phyloP scores from a whole-genome alignment of 2,113 vertebrate genomes.

The Pseudorasbora parva region DNA sequence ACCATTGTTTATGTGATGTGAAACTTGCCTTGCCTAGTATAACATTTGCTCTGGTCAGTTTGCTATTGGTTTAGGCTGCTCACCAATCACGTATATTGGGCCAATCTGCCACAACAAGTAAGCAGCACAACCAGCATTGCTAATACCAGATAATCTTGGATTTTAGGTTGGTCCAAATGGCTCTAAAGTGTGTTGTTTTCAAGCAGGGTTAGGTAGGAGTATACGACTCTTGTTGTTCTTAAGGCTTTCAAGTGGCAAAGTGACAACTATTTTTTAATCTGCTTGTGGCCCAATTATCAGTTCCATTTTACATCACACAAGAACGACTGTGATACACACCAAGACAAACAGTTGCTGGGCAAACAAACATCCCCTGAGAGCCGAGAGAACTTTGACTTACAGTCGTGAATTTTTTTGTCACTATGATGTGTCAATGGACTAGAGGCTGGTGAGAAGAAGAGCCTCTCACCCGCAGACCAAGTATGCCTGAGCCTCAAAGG shows the following conservation, averaged over 20 bases:
- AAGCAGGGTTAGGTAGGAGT: not conserved
- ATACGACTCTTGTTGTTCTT: not conserved
- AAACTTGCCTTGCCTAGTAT: no score
- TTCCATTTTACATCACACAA: constrained; percentile 17
- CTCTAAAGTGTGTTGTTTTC: not conserved
- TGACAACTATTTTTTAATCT: constrained; percentile 34
- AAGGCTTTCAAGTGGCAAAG: not conserved
- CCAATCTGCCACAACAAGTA: not conserved
- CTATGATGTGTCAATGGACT: constrained; percentile 29
- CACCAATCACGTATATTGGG: not conserved
- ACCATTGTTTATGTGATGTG: no score
- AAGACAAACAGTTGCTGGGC: constrained; percentile 12
- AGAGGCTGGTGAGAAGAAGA: constrained; percentile 29
- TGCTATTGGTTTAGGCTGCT: not conserved
- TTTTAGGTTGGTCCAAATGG: not conserved
- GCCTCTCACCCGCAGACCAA: constrained; percentile 14
- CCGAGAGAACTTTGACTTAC: constrained; percentile 34
- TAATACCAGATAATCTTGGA: constrained; percentile 4
- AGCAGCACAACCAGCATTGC: not conserved
- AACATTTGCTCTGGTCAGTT: not conserved
- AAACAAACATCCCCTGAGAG: constrained; percentile 33
- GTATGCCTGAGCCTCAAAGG: constrained; percentile 47
- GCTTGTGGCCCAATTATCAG: constrained; percentile 20
- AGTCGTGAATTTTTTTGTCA: constrained; percentile 16
- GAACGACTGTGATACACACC: not conserved